Conservation (phyloP, 2,113 vertebrate genomes). For the Acinonyx jubatus region DNA sequence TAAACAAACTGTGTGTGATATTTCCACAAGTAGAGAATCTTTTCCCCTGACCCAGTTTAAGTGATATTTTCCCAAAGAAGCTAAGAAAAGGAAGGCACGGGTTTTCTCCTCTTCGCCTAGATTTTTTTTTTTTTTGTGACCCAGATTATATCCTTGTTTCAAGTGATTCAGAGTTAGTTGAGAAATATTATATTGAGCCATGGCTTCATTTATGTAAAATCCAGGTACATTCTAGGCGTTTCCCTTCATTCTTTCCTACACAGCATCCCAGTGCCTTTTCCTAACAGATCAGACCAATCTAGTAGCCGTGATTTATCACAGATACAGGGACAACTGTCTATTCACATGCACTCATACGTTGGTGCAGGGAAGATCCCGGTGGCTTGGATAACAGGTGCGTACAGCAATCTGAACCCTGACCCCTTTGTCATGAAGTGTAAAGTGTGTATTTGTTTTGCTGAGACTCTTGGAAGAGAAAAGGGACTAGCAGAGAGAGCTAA, state of each 20-base stretch:
- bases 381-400: too few relatives aligned
- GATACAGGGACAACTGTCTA: background rate
- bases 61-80: background rate
- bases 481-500: fast-evolving
- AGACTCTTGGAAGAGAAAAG: background rate
- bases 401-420: fast-evolving
- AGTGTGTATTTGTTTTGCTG: background rate
- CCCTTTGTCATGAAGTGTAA: fast-evolving
- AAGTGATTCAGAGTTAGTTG: background rate
- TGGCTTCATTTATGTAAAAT: background rate
- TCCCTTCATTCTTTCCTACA: fast-evolving
- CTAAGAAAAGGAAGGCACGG: background rate
- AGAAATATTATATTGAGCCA: fast-evolving
- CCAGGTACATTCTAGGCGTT: fast-evolving
- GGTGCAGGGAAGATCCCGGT: background rate
- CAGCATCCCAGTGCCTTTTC: fast-evolving
- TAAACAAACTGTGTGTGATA: background rate
- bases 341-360: fast-evolving
- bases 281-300: fast-evolving
- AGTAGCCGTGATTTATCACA: background rate
- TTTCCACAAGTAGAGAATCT: background rate
- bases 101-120: background rate
- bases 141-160: background rate
- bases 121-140: background rate
- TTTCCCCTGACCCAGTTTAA: background rate